Evolutionary conservation across 1,140 invertebrate genomes (phyloP).

Genomic region (Drosophila albomicans): DNA sequence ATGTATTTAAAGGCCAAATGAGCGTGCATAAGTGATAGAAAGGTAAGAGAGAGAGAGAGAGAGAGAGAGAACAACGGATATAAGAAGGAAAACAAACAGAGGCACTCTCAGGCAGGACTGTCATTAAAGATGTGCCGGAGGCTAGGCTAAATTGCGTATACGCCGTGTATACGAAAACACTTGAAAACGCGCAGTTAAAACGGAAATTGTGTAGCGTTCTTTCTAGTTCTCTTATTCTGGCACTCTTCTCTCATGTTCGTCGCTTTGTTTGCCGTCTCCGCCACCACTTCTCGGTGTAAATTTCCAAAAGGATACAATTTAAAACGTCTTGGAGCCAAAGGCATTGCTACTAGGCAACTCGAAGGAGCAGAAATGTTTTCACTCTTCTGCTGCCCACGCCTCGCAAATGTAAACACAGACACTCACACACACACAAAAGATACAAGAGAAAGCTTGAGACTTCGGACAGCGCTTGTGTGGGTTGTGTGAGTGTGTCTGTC

Average conservation of each 20-base stretch:
- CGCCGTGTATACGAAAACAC: conserved; percentile 41
- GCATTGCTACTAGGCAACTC: conserved; percentile 23
- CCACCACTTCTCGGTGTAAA: conserved; percentile 30
- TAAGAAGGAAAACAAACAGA: conserved; percentile 4
- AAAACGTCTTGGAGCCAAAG: conserved; percentile 42
- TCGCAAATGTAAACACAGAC: background rate
- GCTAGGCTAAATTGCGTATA: conserved; percentile 55
- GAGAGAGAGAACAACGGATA: background rate
- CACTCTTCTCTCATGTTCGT: no score
- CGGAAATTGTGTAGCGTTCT: conserved; percentile 32
- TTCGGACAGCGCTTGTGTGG: background rate
- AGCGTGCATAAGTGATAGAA: conserved; percentile 39
- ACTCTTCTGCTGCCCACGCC: background rate
- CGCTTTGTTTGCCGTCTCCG: conserved; percentile 4
- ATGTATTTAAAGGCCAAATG: conserved; percentile 56
- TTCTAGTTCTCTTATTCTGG: background rate
- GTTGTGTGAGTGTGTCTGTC: background rate
- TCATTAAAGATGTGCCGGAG: conserved; percentile 35
- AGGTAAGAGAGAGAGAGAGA: background rate
- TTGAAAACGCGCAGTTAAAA: conserved; percentile 37
- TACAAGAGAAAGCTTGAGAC: background rate
- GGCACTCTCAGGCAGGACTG: conserved; percentile 14
- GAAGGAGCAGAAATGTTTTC: conserved; percentile 19
- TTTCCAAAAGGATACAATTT: conserved; percentile 62
- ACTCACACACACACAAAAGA: background rate